Evolutionary conservation across 2,888 invertebrate species (phyloP).

Genomic region (Sesia bembeciformis): DNA sequence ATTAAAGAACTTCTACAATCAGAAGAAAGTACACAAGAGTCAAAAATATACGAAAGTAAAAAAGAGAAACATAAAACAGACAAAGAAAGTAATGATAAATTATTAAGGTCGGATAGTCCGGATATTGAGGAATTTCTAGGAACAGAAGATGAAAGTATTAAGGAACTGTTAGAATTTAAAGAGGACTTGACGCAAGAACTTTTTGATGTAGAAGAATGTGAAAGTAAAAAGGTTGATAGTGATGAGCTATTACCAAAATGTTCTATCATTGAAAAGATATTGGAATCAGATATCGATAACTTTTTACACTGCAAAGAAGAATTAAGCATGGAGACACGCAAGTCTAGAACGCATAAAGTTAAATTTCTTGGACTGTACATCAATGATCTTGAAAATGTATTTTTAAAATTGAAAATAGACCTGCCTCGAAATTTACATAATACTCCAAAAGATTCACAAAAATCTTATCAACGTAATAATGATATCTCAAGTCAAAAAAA

Average conservation of each 20-base stretch:
- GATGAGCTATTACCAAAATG: background rate
- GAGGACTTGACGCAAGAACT: background rate
- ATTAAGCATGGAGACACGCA: too few species aligned
- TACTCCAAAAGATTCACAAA: too few species aligned
- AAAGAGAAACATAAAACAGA: too few species aligned
- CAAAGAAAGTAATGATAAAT: background rate
- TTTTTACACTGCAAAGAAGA: background rate
- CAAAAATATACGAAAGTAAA: background rate
- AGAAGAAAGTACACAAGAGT: background rate
- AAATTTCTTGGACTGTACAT: too few species aligned
- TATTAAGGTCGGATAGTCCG: background rate
- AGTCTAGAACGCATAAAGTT: too few species aligned
- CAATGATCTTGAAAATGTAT: too few species aligned
- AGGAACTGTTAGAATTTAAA: background rate
- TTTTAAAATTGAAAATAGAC: too few species aligned
- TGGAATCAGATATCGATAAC: background rate
- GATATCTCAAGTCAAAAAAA: too few species aligned
- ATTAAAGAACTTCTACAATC: background rate
- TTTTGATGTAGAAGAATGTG: background rate
- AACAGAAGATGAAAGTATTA: background rate
- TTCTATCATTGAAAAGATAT: background rate
- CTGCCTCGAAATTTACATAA: too few species aligned
- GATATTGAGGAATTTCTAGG: background rate
- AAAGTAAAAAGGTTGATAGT: background rate
- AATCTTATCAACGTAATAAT: too few species aligned